Base-by-base conservation (phyloP, 2,797 vertebrate species). In the Hozukius guyotensis region DNA sequence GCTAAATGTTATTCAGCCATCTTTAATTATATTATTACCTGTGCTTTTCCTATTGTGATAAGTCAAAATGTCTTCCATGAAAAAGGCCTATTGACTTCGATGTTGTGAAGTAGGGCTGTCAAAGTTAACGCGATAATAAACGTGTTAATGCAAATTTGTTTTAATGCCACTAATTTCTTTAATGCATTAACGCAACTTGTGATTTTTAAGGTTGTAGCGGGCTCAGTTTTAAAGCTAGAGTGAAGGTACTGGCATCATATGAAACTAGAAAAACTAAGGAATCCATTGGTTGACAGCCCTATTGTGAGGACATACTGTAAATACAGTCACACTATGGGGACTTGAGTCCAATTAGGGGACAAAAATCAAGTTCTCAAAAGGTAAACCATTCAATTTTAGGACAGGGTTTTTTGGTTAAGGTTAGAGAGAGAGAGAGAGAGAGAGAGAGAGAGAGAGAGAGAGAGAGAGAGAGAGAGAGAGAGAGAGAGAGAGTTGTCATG, bases 1-100 rank as follows among this genome's bases (percentile, higher is more conserved):
- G 62, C 76, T 77, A 63, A 74, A 32, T 83, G 60, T 67, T 59
- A 83, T 70, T 46, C 36, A 67, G 72, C 78, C 32, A 60, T 9
- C 53, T 31, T 49, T 71, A 42, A 76, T 80, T 84, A 46, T 60
- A 34, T 56, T 52, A 76, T 70, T 76, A 62, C 36, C 9, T 62
- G 32, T 68, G 66, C 57, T 31, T 76, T 80, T 20, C 3, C 9
- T 32, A 27, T 38, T 36, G 53, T 52, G 25, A 84, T 49, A 22
- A 59, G 68, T 73, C 63, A 22, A 68, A 74, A 59, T 42, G 65
- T 69, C 53, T 67, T 31, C 13, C 18, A 22, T 29, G 16, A 59
- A 64, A 34, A 49, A 34, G 42, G 27, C 14, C 34, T 12, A 24
- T 14, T 38, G 53, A 42, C 16, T 32, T 18, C 29, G 6, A n/a